Conservation (phyloP, 2,797 vertebrate species). For the Eospalax fontanierii region DNA sequence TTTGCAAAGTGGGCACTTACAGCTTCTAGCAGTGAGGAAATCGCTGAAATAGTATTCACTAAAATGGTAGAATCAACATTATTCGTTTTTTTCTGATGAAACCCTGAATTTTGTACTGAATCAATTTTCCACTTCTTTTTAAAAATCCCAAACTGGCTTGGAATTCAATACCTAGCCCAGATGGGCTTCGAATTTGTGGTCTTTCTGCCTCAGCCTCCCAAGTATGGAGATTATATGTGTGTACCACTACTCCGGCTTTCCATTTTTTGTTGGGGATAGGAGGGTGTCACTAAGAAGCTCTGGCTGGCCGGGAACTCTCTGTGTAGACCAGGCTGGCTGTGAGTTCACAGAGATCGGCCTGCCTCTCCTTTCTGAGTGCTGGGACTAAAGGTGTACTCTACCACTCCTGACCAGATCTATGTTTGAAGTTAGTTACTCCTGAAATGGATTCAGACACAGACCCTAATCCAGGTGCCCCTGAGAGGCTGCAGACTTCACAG, state of each 20-base stretch:
- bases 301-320: background rate
- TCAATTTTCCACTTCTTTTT: constrained; percentile 44
- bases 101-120: constrained; percentile 43
- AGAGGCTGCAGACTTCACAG: constrained; percentile 72
- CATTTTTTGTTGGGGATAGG: background rate
- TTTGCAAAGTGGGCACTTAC: background rate
- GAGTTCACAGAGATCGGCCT: background rate
- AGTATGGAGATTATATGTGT: background rate
- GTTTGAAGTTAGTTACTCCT: constrained; percentile 61
- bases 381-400: background rate
- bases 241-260: background rate
- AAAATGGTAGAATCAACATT: constrained; percentile 27
- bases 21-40: constrained; percentile 16
- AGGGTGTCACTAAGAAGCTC: background rate
- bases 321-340: background rate
- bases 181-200: background rate
- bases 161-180: background rate
- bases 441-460: constrained; percentile 70
- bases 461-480: constrained; percentile 56
- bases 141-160: background rate
- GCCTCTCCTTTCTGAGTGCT: background rate
- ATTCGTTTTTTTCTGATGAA: constrained; percentile 55
- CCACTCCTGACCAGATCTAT: background rate
- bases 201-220: background rate
- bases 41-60: constrained; percentile 19